Evolutionary conservation across 2,888 invertebrate species (phyloP), one percentile per base, ranked within the genome.

Genomic region (Drosophila formosana): DNA sequence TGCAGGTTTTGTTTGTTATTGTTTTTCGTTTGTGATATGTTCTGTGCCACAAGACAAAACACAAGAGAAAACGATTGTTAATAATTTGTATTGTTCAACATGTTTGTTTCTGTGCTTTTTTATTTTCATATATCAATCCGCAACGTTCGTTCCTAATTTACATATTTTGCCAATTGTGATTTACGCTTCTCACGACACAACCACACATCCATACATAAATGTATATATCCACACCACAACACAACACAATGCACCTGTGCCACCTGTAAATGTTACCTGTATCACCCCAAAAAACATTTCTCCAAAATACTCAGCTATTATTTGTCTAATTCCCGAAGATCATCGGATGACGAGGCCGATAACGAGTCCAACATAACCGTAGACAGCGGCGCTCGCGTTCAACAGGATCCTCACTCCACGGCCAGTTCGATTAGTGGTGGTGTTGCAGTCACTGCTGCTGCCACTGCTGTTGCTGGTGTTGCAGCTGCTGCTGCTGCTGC

Each of bases 271-370:
- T 58, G 41, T 41, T 41, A 62, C 34, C 41, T 45, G 50, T 58
- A 34, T n/a, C 18, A 41, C 46, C 55, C 3, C 52, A 23, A 45
- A 64, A 45, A 50, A 18, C 18, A 49, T 76, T 51, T 57, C 69
- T 66, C 63, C 79, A 83, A 81, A 80, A 80, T 88, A 90, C 80
- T 89, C 76, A 92, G 91, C 89, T 82, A 90, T 83, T 92, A 82
- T 91, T 90, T 91, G 88, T 91, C 87, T 91, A 91, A 89, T 91
- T 92, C 91, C 81, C 92, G 91, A 92, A 92, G 92, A 91, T 92
- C 92, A 84, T 92, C 92, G 88, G 92, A 92, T 74, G 92, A 92
- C 82, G 92, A 92, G 81, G 91, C 88, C 71, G 92, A 92, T 78
- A 91, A 91, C 81, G 91, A 91, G 80, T 91, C 92, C 62, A 91